Evolutionary conservation across 2,113 vertebrate genomes (phyloP), one percentile per base, ranked within the genome.

Genomic region (Macaca nemestrina): DNA sequence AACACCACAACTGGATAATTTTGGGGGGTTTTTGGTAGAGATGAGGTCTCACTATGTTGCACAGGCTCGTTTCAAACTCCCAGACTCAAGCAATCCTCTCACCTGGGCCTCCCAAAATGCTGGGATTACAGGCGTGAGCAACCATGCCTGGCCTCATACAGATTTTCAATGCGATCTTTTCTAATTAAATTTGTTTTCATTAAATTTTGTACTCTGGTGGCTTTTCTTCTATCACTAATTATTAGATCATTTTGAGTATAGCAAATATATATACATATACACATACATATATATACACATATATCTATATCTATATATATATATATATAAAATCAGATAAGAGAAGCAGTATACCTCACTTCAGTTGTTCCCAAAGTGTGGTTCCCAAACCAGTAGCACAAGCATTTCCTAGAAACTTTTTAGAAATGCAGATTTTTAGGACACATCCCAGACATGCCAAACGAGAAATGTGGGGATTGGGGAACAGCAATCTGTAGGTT

Each of bases 161-260:
- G 6, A 96, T 57, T 88, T 94, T 91, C 80, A 76, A 76, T 48
- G 30, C 78, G 25, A 38, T 82, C 2, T 43, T 89, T 92, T 89
- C 35, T 86, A 18, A 38, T 45, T 76, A 76, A 75, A 43, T 48
- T 94, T 79, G 52, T 83, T 70, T 40, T 90, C 20, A 75, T 6
- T 75, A 12, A 75, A 52, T 52, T 5, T 45, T 72, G 13, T 20
- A 23, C 6, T 52, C 30, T 45, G 4, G 3, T 91, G 7, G 8
- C 25, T 93, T 83, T 80, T 11, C 25, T 11, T 68, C 38, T 64
- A n/a, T 64, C n/a, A 72, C 76, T 43, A 16, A 76, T 67, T 92
- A 20, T 91, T 30, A 59, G 14, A 52, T 67, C 16, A 86, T 79
- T 88, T 5, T 45, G 25, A 92, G 1, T 22, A 18, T 4, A 85